Base-by-base conservation (phyloP, 2,797 vertebrate species). In the Chelon auratus region DNA sequence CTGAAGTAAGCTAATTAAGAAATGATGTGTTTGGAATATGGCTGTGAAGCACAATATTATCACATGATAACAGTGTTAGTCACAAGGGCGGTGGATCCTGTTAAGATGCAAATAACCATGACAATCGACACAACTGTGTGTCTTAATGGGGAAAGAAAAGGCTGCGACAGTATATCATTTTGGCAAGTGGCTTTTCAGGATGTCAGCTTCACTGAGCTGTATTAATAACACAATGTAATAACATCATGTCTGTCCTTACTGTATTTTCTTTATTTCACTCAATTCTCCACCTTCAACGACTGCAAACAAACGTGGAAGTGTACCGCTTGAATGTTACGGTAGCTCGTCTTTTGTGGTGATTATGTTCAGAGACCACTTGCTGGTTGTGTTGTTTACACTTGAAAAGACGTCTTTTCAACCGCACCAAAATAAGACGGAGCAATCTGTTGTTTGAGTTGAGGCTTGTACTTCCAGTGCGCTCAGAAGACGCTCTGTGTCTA, bases 1-100 rank as follows among this genome's bases (percentile, higher is more conserved):
- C 62, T 81, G 64, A 74, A 45, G 48, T 45, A 70, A 77, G 57
- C 59, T 85, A 88, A 88, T 88, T 78, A 82, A 57, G 68, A 80
- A 83, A 87, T 56, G 14, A 48, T 74, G 63, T 58, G 53, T 87
- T 86, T 75, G 53, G 78, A 51, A 14, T 68, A 77, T 62, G 53
- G 39, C 58, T 78, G 68, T 70, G 66, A 85, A 81, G 43, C 63
- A 71, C 60, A 74, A 62, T 84, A 76, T 85, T 81, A 72, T 75
- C 60, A 68, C 59, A 26, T 61, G 72, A 81, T 84, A 82, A 83
- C 66, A 72, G 56, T 58, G 67, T 83, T 85, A 77, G 68, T 85
- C 65, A 78, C 48, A 69, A 74, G 58, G 75, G 72, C 14, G 26
- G 58, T 17, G 26, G 43, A 78, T 78, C 63, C 62, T 81, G 77